Percentiles rank a stretch among this genome's conserved stretches.
phyloP scores from a whole-genome alignment of 2,888 invertebrate species.

The Orthosia cruda region DNA sequence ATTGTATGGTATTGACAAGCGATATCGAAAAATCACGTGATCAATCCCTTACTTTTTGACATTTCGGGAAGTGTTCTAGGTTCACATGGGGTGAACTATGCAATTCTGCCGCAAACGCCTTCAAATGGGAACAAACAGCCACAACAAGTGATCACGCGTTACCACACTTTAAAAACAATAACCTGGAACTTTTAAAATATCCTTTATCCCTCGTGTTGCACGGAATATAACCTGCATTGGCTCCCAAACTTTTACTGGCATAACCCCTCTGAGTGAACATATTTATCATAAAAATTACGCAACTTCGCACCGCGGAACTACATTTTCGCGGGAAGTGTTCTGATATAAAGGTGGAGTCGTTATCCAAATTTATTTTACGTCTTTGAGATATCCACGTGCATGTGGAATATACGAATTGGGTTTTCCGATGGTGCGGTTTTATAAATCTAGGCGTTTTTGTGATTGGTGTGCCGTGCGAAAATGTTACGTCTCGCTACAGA shows the following conservation, averaged over 20 bases:
- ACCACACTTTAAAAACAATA: conserved; percentile 53
- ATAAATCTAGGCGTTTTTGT: conserved; percentile 55
- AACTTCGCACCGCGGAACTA: conserved; percentile 67
- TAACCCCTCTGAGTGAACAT: conserved; percentile 55
- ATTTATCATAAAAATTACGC: conserved; percentile 76
- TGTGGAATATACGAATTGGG: conserved; percentile 64
- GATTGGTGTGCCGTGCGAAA: conserved; percentile 8
- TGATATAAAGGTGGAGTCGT: conserved; percentile 68
- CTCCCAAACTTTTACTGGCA: conserved; percentile 44
- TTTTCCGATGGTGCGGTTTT: conserved; percentile 53
- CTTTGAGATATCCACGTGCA: conserved; percentile 59
- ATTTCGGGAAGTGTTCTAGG: no score
- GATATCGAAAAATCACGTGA: no score
- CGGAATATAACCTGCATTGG: conserved; percentile 43
- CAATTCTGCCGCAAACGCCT: conserved; percentile 2
- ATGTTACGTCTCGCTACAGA: background rate
- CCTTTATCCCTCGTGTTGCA: conserved; percentile 44
- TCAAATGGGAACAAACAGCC: conserved; percentile 19
- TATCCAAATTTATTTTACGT: conserved; percentile 73
- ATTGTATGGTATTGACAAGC: no score
- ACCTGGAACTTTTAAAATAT: conserved; percentile 44
- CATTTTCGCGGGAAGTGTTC: conserved; percentile 58
- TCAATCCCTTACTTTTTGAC: no score
- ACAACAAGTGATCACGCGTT: conserved; percentile 36
- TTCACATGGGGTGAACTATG: background rate